These are phyloP conservation scores for Zosterops lateralis DNA, from an alignment of 2,113 vertebrate genomes.

Conservation along the genomic window DNA sequence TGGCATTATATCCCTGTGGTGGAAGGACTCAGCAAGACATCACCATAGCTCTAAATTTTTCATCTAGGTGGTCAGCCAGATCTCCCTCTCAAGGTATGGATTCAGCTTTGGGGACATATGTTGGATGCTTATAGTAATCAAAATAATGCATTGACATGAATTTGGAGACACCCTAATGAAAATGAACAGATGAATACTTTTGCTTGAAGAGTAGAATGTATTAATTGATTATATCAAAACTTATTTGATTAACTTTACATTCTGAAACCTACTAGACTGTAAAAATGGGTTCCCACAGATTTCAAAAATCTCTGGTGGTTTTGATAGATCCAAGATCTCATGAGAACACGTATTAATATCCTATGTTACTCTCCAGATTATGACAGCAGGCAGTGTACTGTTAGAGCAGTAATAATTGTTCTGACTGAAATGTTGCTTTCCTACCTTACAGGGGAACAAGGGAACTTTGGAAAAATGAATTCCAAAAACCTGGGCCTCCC, in stretches of 20 bases:
- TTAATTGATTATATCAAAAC: neutral
- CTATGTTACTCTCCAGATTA: neutral
- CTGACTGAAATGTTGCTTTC: neutral
- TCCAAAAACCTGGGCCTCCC: slow-evolving; percentile 66
- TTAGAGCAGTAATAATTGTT: neutral
- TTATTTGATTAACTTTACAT: neutral
- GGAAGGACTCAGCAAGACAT: neutral
- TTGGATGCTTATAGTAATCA: neutral
- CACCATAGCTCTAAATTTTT: neutral
- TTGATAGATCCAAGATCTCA: neutral
- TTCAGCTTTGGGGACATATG: neutral
- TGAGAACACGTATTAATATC: neutral
- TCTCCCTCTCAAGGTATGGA: neutral
- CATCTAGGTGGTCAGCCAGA: neutral
- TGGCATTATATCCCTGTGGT: neutral
- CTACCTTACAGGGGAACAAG: slow-evolving; percentile 43
- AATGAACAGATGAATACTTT: neutral
- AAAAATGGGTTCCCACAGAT: neutral
- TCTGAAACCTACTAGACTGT: neutral
- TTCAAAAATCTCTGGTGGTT: neutral
- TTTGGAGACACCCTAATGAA: neutral
- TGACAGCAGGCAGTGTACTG: neutral
- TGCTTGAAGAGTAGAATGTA: neutral
- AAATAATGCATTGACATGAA: neutral
- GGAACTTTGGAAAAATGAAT: slow-evolving; percentile 64